phyloP scores from a whole-genome alignment of 92 coral and sea anemone species.

The Palythoa caribaeorum region DNA sequence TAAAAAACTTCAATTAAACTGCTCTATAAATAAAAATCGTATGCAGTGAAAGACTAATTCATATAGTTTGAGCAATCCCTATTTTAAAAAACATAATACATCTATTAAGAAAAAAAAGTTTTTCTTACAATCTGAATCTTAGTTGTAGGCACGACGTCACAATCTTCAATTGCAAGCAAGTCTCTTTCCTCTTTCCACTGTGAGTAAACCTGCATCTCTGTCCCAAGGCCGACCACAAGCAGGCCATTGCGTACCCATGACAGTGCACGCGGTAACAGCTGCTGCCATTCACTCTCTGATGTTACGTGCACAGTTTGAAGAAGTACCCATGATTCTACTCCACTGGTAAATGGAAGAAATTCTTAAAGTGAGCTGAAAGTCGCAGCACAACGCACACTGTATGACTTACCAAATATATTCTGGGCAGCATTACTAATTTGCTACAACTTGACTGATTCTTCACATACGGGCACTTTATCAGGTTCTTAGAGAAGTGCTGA shows the following conservation, averaged over 20 bases:
- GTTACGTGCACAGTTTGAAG: conserved; percentile 86
- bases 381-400: background rate
- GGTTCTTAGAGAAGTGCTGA: too few relatives aligned
- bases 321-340: conserved; percentile 87
- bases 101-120: background rate
- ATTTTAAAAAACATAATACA: background rate
- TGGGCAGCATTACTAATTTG: background rate
- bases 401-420: background rate
- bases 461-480: too few relatives aligned
- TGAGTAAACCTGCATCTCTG: conserved; percentile 97
- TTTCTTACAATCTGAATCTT: conserved; percentile 70
- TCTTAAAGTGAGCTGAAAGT: background rate
- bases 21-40: too few relatives aligned
- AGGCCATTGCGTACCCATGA: conserved; percentile 96
- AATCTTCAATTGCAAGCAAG: conserved; percentile 73
- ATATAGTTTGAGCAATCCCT: background rate
- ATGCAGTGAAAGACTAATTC: too few relatives aligned
- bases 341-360: background rate
- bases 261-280: conserved; percentile 82
- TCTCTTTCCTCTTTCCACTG: conserved; percentile 92
- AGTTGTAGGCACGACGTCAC: conserved; percentile 82
- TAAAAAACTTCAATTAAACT: too few relatives aligned
- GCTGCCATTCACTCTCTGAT: conserved; percentile 93
- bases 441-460: background rate
- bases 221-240: conserved; percentile 95